phyloP scores from a whole-genome alignment of 2,888 invertebrate species.

The Nephrotoma guestfalica region DNA sequence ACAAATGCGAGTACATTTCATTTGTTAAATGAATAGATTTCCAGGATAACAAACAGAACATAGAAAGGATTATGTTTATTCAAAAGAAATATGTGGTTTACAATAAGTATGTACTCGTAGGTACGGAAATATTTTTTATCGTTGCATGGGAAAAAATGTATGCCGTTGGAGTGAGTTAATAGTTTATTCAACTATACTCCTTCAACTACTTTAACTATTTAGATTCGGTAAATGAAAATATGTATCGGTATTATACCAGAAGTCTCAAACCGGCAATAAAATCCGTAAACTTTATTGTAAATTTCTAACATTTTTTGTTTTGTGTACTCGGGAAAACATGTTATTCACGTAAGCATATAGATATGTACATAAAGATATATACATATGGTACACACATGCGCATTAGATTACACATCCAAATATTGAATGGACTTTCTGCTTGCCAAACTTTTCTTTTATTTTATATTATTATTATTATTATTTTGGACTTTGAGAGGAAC shows the following conservation, averaged over 20 bases:
- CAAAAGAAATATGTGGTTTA: background rate
- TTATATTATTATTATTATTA: background rate
- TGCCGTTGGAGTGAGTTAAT: too few species aligned
- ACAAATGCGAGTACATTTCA: too few species aligned
- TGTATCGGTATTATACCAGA: background rate
- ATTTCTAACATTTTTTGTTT: background rate
- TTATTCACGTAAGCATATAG: background rate
- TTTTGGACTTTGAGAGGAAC: background rate
- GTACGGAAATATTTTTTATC: too few species aligned
- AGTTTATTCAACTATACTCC: background rate
- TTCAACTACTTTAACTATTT: background rate
- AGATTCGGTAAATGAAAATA: background rate
- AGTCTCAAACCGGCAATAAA: background rate
- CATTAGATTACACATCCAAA: background rate
- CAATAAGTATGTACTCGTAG: too few species aligned
- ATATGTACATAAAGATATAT: too few species aligned
- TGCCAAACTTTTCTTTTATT: background rate
- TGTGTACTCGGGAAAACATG: background rate
- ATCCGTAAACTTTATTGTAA: background rate
- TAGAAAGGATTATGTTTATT: background rate
- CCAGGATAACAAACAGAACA: background rate
- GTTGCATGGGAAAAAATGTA: too few species aligned
- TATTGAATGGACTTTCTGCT: background rate
- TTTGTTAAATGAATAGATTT: background rate
- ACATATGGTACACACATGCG: background rate